Evolutionary conservation across 2,797 vertebrate species (phyloP).

Genomic region (Pangasius macronema): DNA sequence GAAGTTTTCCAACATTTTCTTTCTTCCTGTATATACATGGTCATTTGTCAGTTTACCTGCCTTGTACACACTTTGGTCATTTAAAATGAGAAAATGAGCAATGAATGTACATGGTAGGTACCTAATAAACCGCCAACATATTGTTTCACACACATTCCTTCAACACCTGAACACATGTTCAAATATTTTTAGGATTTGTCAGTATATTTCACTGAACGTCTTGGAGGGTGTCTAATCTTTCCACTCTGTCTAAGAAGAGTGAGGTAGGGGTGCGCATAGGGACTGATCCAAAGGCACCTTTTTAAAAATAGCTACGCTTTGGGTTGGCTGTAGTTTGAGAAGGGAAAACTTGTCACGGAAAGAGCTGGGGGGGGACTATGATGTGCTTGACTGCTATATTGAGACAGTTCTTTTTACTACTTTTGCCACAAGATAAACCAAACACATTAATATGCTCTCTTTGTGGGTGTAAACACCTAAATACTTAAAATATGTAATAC

Average conservation of each 20-base stretch:
- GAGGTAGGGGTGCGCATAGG: slow-evolving; percentile 38
- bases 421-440: neutral
- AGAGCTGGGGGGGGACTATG: neutral
- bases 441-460: neutral
- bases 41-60: neutral
- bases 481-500: neutral
- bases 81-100: neutral
- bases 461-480: slow-evolving; percentile 2
- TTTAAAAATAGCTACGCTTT: slow-evolving; percentile 42
- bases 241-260: slow-evolving; percentile 29
- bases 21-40: neutral
- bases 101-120: neutral
- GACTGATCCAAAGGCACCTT: slow-evolving; percentile 37
- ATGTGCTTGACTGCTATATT: slow-evolving; percentile 15
- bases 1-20: neutral
- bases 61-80: neutral
- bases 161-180: neutral
- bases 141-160: neutral
- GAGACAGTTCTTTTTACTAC: neutral
- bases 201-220: slow-evolving; percentile 2
- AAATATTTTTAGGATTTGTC: neutral
- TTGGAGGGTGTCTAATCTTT: neutral
- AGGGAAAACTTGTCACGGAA: slow-evolving; percentile 4
- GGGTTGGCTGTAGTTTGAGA: slow-evolving; percentile 12
- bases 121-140: neutral